Base-by-base conservation (phyloP, 2,888 invertebrate genomes). In the Drosophila pseudotakahashii region DNA sequence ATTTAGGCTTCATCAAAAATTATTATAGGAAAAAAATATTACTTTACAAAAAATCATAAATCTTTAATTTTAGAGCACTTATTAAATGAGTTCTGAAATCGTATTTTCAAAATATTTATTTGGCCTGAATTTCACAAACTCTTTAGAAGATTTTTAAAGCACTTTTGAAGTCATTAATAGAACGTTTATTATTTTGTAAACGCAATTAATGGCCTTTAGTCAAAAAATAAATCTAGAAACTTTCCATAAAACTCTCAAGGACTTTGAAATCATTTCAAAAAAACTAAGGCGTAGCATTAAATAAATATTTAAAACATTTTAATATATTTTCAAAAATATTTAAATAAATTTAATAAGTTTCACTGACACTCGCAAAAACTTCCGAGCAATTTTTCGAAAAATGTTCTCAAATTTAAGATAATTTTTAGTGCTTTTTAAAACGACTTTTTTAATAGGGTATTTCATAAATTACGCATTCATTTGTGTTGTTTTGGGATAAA, bases 381-480 rank as follows among this genome's bases (percentile, higher is more conserved):
- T 47, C 13, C 4, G 37, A 42, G 34, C 9, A 42, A 34, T 23
- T 59, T 23, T 5, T 6, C 5, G 6, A 0, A 41, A 32, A 48
- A 11, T 41, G 9, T 50, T 30, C 37, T 1, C 11, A n/a, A 51
- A 51, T 23, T 36, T 14, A 10, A 23, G 6, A 23, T 10, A 14
- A 23, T 10, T 51, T 36, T 39, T 26, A 26, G n/a, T 26, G 39
- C 10, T 9, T 44, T 14, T n/a, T 37, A 10, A 6, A 23, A 32
- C 11, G 36, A 14, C 16, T 36, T 50, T 36, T 44, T 45, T 14
- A 32, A 32, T 59, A 14, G 9, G 13, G 13, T 11, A 47, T 48
- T 48, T 48, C 2, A 48, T 48, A 3, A 48, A 48, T 16, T 32
- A 32, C 6, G 16, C 30, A 47, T 47, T 47, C 11, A 34, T 34